Percentiles rank a stretch among this genome's conserved stretches.
Conservation (phyloP, 2,888 invertebrate species). For the Caenorhabditis sp. region DNA sequence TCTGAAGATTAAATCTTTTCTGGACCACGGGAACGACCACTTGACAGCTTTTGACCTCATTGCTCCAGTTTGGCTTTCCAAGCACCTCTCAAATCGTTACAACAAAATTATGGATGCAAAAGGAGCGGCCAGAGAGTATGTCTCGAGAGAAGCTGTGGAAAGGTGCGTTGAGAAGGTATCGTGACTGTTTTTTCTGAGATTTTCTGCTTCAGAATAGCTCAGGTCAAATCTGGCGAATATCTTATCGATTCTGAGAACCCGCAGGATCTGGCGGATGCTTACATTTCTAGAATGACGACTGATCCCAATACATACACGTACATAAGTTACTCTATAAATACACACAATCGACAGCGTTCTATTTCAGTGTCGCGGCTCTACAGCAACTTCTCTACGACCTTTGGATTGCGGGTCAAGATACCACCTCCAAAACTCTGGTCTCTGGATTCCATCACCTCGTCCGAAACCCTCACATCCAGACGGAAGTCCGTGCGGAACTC, state of each 20-base stretch:
- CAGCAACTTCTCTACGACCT: constrained; percentile 22
- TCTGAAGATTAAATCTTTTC: neutral
- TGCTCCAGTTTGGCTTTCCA: constrained; percentile 18
- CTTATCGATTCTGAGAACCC: constrained; percentile 6
- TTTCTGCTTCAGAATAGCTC: neutral
- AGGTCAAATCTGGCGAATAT: constrained; percentile 2
- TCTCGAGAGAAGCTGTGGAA: neutral
- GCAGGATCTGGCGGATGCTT: constrained; percentile 12
- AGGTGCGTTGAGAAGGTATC: too few species aligned
- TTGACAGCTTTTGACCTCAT: constrained; percentile 9
- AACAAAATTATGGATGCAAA: neutral
- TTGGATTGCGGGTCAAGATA: constrained; percentile 39
- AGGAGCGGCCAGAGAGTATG: neutral
- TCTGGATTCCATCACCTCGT: constrained; percentile 34
- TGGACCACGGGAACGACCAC: constrained; percentile 1
- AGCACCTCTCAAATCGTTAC: neutral
- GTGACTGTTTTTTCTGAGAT: too few species aligned
- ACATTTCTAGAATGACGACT: constrained; percentile 12
- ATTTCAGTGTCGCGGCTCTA: constrained; percentile 8
- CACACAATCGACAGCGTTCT: too few species aligned
- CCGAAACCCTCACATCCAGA: neutral
- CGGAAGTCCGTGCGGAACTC: neutral
- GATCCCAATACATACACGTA: constrained; percentile 1
- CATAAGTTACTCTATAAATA: too few species aligned
- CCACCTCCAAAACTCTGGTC: constrained; percentile 20